Percentiles rank a stretch among this genome's conserved stretches.
Evolutionary conservation across 64 coral and sea anemone genomes (phyloP).

Genomic region (Astreopora myriophthalma): DNA sequence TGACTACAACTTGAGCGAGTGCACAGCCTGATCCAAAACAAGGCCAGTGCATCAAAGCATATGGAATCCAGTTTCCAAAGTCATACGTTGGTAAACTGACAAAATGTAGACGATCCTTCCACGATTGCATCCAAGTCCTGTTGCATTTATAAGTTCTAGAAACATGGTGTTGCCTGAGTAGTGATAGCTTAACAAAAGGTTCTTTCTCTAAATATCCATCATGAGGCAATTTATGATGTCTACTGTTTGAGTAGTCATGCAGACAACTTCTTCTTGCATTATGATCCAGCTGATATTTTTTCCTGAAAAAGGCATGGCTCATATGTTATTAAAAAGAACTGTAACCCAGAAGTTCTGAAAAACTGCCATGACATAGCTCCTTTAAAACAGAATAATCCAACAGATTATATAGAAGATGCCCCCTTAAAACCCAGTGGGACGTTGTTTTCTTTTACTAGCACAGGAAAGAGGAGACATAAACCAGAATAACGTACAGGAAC

Average conservation of each 20-base stretch:
- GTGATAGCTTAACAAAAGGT: conserved; percentile 54
- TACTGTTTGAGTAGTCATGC: neutral
- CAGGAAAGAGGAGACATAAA: too few relatives aligned
- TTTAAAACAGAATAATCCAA: too few relatives aligned
- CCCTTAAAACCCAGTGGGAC: too few relatives aligned
- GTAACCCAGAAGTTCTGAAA: too few relatives aligned
- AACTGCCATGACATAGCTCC: too few relatives aligned
- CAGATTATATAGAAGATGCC: too few relatives aligned
- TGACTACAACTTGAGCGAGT: conserved; percentile 87
- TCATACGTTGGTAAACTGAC: conserved; percentile 74
- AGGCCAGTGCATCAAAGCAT: conserved; percentile 87
- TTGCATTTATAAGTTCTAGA: neutral
- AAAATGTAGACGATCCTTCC: conserved; percentile 91
- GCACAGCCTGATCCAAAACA: conserved; percentile 97
- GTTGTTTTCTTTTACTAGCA: too few relatives aligned
- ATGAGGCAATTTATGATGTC: neutral
- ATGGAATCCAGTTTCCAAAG: conserved; percentile 97
- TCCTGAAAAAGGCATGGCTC: neutral
- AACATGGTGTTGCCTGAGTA: neutral
- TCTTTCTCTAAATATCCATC: conserved; percentile 41
- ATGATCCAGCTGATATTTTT: neutral
- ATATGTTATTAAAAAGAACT: too few relatives aligned
- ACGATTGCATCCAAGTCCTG: conserved; percentile 45
- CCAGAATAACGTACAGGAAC: too few relatives aligned
- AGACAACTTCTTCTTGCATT: neutral